Evolutionary conservation across 35 echinoderm and acorn worm species (phyloP).

Genomic region (Acanthaster planci): DNA sequence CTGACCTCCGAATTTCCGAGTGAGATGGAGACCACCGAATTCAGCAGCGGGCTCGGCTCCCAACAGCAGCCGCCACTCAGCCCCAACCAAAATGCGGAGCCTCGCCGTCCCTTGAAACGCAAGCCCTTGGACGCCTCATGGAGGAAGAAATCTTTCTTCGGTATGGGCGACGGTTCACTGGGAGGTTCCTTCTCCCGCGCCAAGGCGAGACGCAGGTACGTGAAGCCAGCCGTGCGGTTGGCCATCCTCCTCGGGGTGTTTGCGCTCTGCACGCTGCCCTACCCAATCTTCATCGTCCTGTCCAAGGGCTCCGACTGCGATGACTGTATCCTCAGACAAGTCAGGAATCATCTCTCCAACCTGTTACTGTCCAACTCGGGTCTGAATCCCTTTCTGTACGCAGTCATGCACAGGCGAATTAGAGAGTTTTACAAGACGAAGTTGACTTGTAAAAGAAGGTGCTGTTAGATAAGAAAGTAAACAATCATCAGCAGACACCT

Average conservation of each 20-base stretch:
- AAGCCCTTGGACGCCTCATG: background rate
- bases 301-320: background rate
- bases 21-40: background rate
- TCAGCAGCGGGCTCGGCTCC: background rate
- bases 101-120: background rate
- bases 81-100: background rate
- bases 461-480: too few species aligned
- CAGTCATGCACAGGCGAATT: constrained; percentile 3
- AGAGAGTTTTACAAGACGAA: background rate
- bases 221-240: background rate
- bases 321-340: background rate
- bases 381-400: constrained; percentile 16
- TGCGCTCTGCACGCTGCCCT: constrained; percentile 17
- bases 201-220: background rate
- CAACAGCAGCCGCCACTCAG: background rate
- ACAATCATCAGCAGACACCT: too few species aligned
- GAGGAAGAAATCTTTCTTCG: constrained; percentile 22
- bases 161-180: background rate
- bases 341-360: constrained; percentile 22
- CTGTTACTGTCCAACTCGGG: constrained; percentile 2
- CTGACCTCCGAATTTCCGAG: background rate
- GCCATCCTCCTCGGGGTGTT: background rate
- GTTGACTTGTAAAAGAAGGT: background rate
- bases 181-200: background rate
- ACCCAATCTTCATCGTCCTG: constrained; percentile 21